Base-by-base conservation (phyloP, 2,797 vertebrate genomes). In the Lateolabrax maculatus region DNA sequence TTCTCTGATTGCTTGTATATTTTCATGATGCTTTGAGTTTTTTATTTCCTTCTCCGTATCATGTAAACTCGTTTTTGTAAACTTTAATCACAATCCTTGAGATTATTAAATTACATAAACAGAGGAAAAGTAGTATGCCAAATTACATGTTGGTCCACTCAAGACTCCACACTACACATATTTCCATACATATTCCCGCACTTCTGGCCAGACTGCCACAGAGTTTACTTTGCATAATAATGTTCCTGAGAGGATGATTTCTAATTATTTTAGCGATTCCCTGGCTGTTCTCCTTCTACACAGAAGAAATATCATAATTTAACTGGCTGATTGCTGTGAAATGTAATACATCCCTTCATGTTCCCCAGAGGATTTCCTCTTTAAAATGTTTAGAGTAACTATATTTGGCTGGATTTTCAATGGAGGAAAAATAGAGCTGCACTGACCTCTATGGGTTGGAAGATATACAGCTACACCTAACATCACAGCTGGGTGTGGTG, bases 1-100 rank as follows among this genome's bases (percentile, higher is more conserved):
- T 52, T 72, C 9, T 78, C 36, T 36, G 29, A 21, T 60, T 49
- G 13, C 49, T 53, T 44, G 6, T 57, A 19, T 23, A 39, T 77
- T 77, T 71, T 62, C 19, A 39, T 31, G 3, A 16, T 31, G 34
- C 48, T 65, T 67, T 58, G 15, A 18, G 21, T 4, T 49, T 48
- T 75, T 36, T 29, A 25, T 62, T 31, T 57, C 10, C 44, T n/a
- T 43, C 23, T 55, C 39, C 67, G 5, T 43, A n/a, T 46, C 0
- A 4, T 57, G 3, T 48, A 6, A 68, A 46, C 21, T 74, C 6
- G n/a, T 60, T 49, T 55, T 69, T 51, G 4, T 16, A 68, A 8
- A 51, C 4, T 65, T 73, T 41, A 29, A 34, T 62, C 10, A 44
- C 8, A 55, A 48, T 34, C n/a, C 19, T 48, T 43, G 13, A 49